Conservation (phyloP, 2,113 vertebrate species). For the Proteles cristata region DNA sequence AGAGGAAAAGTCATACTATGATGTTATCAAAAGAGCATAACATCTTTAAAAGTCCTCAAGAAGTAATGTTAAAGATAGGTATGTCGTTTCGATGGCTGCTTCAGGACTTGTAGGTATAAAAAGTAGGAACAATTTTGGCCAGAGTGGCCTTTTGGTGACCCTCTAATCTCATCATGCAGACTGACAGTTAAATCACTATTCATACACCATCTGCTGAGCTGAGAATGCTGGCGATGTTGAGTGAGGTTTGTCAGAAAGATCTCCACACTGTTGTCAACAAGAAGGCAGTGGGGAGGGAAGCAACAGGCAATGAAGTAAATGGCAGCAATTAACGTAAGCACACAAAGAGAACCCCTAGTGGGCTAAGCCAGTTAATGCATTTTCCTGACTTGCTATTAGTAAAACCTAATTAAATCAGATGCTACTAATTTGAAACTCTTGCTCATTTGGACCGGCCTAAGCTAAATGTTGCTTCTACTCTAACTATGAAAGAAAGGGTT, state of each 20-base stretch:
- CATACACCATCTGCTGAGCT: slow-evolving; percentile 28
- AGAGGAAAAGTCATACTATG: background rate
- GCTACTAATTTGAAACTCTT: slow-evolving; percentile 76
- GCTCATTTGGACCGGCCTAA: slow-evolving; percentile 59
- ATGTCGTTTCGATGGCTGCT: background rate
- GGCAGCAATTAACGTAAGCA: slow-evolving; percentile 56
- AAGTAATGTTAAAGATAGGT: background rate
- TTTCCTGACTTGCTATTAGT: slow-evolving; percentile 68
- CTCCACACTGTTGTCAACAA: background rate
- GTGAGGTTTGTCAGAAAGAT: slow-evolving; percentile 41
- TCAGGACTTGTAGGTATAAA: background rate
- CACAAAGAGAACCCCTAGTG: slow-evolving; percentile 77
- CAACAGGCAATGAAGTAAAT: slow-evolving; percentile 53
- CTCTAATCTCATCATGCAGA: slow-evolving; percentile 17
- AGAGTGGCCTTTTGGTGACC: slow-evolving; percentile 19
- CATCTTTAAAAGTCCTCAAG: background rate
- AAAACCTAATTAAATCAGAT: slow-evolving; percentile 80
- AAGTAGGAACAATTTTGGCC: slow-evolving; percentile 2
- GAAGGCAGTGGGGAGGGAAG: slow-evolving; percentile 44
- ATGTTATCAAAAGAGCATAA: background rate
- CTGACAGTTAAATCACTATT: slow-evolving; percentile 28
- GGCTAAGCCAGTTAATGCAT: slow-evolving; percentile 65
- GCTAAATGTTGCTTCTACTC: slow-evolving; percentile 62
- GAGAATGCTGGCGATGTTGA: slow-evolving; percentile 15
- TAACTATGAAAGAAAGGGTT: slow-evolving; percentile 60